Evolutionary conservation across 2,888 invertebrate genomes (phyloP), one percentile per base, ranked within the genome.

Genomic region (Dolomedes plantarius): DNA sequence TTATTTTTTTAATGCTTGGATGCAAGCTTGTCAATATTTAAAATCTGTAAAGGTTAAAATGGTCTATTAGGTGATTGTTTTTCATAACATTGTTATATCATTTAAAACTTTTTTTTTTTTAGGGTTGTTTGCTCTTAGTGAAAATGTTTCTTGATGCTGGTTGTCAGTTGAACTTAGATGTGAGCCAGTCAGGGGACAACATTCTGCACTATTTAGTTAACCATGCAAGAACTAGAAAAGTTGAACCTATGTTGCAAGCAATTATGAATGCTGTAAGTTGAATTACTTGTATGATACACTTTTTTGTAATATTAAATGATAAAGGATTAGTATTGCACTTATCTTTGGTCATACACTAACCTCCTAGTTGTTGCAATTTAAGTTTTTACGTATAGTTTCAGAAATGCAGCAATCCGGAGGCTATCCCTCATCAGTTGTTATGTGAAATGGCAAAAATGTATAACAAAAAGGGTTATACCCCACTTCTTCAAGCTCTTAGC

Each of bases 131-230:
- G 29, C 89, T 90, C 32, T 88, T 92, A 77, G 91, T 91, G 41
- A 89, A 90, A 87, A 89, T 90, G 80, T 89, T 92, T 74, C 89
- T 92, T 31, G 90, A 90, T 78, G 90, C 89, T 50, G 91, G 91
- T 23, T 91, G 90, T 19, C 89, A 89, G 46, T 90, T 91, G 29
- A 90, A 91, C 28, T 89, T 90, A 3, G 90, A 90, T 86, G 90
- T 90, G 32, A 90, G 91, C 82, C 89, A 90, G 27, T 88, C 89
- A 36, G 91, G 91, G 29, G 90, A 91, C 87, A 91, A 91, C 72
- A 89, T 91, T 19, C 89, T 92, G 5, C 92, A 92, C 88, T 88
- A 90, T 41, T 89, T 92, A 89, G 91, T 91, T 16, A 89, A 90
- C 31, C 90, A 91, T 91, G 91, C 89, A 88, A 90, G 89, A 77